Percentiles rank a stretch among this genome's conserved stretches.
Conservation (phyloP, 2,113 vertebrate species). For the Phaethornis superciliosus region DNA sequence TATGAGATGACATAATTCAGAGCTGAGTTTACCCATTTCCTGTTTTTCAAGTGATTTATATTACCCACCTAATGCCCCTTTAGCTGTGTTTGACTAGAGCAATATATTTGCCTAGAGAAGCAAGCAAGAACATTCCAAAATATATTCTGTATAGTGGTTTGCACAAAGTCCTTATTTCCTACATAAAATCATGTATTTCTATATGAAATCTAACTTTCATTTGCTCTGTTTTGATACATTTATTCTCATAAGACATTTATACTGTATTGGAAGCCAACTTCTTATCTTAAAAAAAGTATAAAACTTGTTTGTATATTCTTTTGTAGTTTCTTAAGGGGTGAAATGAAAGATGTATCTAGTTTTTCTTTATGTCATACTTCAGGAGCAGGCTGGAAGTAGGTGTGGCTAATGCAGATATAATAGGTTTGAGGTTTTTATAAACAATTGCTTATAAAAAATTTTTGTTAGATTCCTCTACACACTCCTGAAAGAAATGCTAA, state of each 20-base stretch:
- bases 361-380: background rate
- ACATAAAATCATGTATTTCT: background rate
- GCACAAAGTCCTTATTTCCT: background rate
- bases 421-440: background rate
- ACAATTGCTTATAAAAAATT: background rate
- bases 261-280: background rate
- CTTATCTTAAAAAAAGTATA: background rate
- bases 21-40: slow-evolving; percentile 28
- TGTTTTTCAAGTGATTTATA: slow-evolving; percentile 52
- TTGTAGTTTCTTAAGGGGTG: background rate
- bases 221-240: background rate
- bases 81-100: background rate
- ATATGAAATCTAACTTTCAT: background rate
- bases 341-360: background rate
- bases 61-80: background rate
- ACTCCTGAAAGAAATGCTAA: background rate
- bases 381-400: background rate
- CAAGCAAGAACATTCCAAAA: background rate
- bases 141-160: background rate
- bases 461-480: background rate
- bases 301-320: background rate
- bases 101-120: slow-evolving; percentile 32
- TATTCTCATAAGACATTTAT: background rate
- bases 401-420: background rate
- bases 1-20: slow-evolving; percentile 31